phyloP scores from a whole-genome alignment of 2,888 invertebrate genomes.

The Amaurobius ferox region DNA sequence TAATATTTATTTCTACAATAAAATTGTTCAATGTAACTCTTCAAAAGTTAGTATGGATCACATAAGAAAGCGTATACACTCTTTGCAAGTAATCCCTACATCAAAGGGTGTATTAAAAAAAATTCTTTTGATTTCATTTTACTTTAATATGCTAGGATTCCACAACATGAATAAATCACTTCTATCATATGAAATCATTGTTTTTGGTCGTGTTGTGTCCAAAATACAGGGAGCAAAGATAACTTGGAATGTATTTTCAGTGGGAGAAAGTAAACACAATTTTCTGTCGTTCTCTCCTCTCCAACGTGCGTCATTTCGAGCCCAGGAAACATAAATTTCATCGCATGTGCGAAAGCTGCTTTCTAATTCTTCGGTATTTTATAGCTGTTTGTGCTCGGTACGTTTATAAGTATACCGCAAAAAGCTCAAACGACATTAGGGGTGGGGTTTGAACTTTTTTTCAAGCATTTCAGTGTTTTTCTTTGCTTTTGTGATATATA shows the following conservation, averaged over 20 bases:
- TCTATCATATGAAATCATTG: too few relatives aligned
- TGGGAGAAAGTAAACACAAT: slow-evolving; percentile 28
- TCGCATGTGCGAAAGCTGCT: slow-evolving; percentile 18
- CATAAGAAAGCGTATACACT: too few relatives aligned
- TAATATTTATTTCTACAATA: too few relatives aligned
- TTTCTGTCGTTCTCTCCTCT: slow-evolving; percentile 13
- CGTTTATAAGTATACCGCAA: neutral
- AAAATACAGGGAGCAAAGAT: too few relatives aligned
- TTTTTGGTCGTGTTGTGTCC: too few relatives aligned
- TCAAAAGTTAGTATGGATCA: too few relatives aligned
- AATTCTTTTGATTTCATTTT: too few relatives aligned
- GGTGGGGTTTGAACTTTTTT: neutral
- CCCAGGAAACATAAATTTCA: slow-evolving; percentile 43
- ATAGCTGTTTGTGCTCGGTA: slow-evolving; percentile 24
- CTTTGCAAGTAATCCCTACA: too few relatives aligned
- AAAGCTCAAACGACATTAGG: neutral
- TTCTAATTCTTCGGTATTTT: slow-evolving; percentile 26
- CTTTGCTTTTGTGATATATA: neutral
- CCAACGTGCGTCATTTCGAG: slow-evolving; percentile 23
- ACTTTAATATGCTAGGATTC: too few relatives aligned
- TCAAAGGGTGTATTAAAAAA: too few relatives aligned
- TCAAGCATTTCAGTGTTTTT: neutral
- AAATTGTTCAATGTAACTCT: too few relatives aligned
- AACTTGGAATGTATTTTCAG: slow-evolving; percentile 24
- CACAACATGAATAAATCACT: too few relatives aligned